Evolutionary conservation across 1,140 invertebrate species (phyloP).

Genomic region (Tyrophagus putrescentiae): DNA sequence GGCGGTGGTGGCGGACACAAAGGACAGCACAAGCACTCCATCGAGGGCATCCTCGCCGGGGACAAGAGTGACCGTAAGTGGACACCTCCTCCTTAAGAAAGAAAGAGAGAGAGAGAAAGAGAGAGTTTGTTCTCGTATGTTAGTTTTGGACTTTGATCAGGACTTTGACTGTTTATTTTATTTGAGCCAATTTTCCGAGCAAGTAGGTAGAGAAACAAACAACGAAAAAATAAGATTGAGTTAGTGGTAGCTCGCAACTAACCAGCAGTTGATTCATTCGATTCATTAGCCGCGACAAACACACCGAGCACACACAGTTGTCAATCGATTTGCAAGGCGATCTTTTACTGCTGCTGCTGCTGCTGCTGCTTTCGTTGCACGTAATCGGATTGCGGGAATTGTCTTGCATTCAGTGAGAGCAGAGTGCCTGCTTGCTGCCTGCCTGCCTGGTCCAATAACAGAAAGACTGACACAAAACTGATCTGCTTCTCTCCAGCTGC

Average conservation of each 20-base stretch:
- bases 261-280: background rate
- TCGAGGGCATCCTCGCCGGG: conserved; percentile 28
- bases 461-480: no score
- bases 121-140: background rate
- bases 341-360: no score
- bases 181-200: background rate
- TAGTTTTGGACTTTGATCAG: background rate
- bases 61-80: conserved; percentile 11
- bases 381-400: background rate
- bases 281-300: no score
- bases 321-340: conserved; percentile 9
- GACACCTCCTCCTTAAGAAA: background rate
- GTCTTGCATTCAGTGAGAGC: no score
- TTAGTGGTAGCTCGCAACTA: background rate
- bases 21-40: conserved; percentile 26
- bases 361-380: no score
- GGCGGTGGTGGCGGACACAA: conserved; percentile 12
- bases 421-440: no score
- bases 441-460: background rate
- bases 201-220: background rate
- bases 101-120: conserved; percentile 1
- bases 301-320: background rate
- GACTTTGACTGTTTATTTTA: background rate
- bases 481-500: no score
- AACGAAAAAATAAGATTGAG: no score